Evolutionary conservation across 2,888 invertebrate genomes (phyloP).

Genomic region (Drosophila cognata): DNA sequence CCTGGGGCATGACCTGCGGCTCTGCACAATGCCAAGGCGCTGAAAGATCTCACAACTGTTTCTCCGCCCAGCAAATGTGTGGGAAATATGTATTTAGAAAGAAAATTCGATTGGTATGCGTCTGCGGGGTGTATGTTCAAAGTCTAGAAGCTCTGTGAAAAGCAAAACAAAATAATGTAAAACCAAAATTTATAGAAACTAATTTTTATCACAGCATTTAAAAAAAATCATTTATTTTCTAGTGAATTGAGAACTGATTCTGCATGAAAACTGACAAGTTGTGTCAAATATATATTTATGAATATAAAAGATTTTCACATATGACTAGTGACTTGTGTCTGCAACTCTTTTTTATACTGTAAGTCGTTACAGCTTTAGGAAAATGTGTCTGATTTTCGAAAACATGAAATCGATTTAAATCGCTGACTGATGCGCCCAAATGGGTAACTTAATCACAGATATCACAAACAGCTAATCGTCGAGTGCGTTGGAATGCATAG

Average conservation of each 20-base stretch:
- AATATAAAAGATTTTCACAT: background rate
- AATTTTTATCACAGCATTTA: background rate
- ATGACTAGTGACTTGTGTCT: background rate
- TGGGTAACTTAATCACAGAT: slow-evolving; percentile 8
- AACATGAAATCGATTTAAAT: slow-evolving; percentile 15
- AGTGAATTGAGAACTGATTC: background rate
- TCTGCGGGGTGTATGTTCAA: background rate
- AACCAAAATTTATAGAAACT: background rate
- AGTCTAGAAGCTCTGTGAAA: background rate
- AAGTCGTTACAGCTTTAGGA: background rate
- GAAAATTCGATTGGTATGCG: background rate
- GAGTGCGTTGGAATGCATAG: slow-evolving; percentile 7
- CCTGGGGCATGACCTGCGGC: slow-evolving; percentile 37
- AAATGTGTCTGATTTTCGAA: slow-evolving; percentile 9
- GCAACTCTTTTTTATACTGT: background rate
- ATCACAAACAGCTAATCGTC: slow-evolving; percentile 13
- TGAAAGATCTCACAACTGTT: background rate
- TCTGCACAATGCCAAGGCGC: background rate
- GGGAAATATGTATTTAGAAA: background rate
- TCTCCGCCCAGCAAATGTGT: background rate
- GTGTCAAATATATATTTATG: background rate
- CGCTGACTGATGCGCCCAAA: slow-evolving; percentile 19
- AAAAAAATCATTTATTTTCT: background rate
- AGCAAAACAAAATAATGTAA: background rate
- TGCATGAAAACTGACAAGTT: background rate